Evolutionary conservation across 2,888 invertebrate species (phyloP).

Genomic region (Orthosia gothica): DNA sequence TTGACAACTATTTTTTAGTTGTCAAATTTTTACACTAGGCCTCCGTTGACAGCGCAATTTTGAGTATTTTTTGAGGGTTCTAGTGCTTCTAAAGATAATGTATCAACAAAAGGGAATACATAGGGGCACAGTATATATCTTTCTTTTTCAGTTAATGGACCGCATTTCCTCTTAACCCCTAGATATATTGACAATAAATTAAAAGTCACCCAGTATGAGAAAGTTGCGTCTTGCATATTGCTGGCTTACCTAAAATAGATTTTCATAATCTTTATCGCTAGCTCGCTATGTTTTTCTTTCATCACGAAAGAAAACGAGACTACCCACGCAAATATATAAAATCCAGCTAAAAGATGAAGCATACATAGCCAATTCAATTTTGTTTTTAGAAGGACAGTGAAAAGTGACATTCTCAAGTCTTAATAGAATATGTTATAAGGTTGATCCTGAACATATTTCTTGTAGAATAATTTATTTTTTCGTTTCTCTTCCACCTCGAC

Average conservation of each 20-base stretch:
- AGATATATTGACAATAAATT: too few relatives aligned
- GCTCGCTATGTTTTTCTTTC: slow-evolving; percentile 14
- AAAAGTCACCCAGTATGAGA: too few relatives aligned
- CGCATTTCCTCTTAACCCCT: too few relatives aligned
- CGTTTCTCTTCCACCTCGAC: slow-evolving; percentile 38
- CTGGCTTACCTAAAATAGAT: neutral
- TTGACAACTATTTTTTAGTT: too few relatives aligned
- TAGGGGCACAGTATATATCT: too few relatives aligned
- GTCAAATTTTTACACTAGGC: too few relatives aligned
- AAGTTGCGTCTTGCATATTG: neutral
- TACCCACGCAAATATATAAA: slow-evolving; percentile 7
- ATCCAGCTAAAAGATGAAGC: neutral
- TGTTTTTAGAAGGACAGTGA: neutral
- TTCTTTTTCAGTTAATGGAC: too few relatives aligned
- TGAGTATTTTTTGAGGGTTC: too few relatives aligned
- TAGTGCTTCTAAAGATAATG: too few relatives aligned
- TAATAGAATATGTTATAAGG: slow-evolving; percentile 55
- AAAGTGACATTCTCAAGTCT: slow-evolving; percentile 36
- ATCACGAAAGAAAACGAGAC: slow-evolving; percentile 6
- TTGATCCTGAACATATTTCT: slow-evolving; percentile 55
- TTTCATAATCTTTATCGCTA: slow-evolving; percentile 18
- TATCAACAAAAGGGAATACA: too few relatives aligned
- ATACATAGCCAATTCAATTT: neutral
- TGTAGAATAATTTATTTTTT: slow-evolving; percentile 63
- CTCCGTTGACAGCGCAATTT: too few relatives aligned